Conservation (phyloP, 1,140 invertebrate genomes). For the Eriosoma lanigerum region DNA sequence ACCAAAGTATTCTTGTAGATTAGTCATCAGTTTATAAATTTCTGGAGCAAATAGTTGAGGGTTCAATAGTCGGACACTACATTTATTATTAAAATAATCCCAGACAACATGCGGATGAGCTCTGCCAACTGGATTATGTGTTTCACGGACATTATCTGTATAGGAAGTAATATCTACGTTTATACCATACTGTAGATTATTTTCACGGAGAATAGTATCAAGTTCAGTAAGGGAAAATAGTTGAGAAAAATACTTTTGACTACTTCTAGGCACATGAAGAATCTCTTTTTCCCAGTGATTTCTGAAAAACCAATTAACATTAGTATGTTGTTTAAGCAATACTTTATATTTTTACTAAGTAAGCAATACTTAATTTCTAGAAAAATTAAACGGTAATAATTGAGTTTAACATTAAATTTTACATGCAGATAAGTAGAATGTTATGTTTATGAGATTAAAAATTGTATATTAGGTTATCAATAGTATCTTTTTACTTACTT, state of each 20-base stretch:
- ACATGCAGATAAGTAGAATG: background rate
- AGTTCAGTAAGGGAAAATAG: conserved; percentile 76
- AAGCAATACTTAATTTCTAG: background rate
- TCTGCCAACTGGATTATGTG: conserved; percentile 79
- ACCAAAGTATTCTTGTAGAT: conserved; percentile 90
- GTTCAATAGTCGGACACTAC: conserved; percentile 88
- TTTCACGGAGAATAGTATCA: conserved; percentile 74
- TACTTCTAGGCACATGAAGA: conserved; percentile 69
- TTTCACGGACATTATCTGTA: conserved; percentile 75
- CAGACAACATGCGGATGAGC: conserved; percentile 79
- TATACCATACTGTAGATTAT: conserved; percentile 77
- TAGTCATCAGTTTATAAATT: conserved; percentile 63
- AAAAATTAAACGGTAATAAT: background rate
- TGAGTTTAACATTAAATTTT: background rate
- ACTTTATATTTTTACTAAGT: background rate
- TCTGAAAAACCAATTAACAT: conserved; percentile 56
- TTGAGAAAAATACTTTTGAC: conserved; percentile 69
- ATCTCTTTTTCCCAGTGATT: conserved; percentile 80
- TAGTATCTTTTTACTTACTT: conserved; percentile 58
- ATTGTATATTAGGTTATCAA: too few relatives aligned
- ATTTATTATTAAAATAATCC: conserved; percentile 88
- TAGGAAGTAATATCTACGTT: conserved; percentile 92
- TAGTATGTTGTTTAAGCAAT: too few relatives aligned
- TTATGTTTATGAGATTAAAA: too few relatives aligned
- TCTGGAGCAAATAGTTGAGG: conserved; percentile 82